Base-by-base conservation (phyloP, 2,113 vertebrate genomes). In the Plecturocebus donacophilus region DNA sequence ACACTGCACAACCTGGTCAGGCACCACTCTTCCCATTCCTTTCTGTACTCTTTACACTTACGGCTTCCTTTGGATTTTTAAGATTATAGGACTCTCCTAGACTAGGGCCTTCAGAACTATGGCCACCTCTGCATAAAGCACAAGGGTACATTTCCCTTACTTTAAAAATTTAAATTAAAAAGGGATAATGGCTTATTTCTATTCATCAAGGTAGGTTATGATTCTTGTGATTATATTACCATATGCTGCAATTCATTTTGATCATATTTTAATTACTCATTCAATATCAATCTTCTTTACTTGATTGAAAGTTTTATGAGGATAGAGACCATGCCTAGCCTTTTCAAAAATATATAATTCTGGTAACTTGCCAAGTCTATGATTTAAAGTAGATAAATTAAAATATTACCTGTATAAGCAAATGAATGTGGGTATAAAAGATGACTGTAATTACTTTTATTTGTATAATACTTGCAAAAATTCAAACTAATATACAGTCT, bases 401-500 rank as follows among this genome's bases (percentile, higher is more conserved):
- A 87, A 92, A 76, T 58, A 91, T 77, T 82, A 82, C 66, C 16
- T n/a, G 1, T 56, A 76, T 73, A 94, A 88, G 14, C 25, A 82
- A 82, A 81, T 73, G 35, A 75, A 58, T 82, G 93, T 66, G 10
- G 14, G 32, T 40, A 3, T 8, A 88, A 92, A 90, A 73, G 21
- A 90, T 91, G 19, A 92, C 49, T 32, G 54, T 70, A 87, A 68
- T 61, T 45, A 81, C 42, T 84, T 97, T 75, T 56, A 49, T 76
- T 91, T 89, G 16, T 89, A 52, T 2, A 71, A 47, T 71, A 12
- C 8, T 64, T 77, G 32, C 17, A 97, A 89, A 96, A 32, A 80
- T 97, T 81, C 6, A 90, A 96, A 76, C 14, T 3, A 76, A 68
- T 66, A 93, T 91, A 47, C 0, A 89, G 81, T 49, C 38, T 90